Conservation (phyloP, 2,888 invertebrate genomes). For the Gnatocerus cornutus region DNA sequence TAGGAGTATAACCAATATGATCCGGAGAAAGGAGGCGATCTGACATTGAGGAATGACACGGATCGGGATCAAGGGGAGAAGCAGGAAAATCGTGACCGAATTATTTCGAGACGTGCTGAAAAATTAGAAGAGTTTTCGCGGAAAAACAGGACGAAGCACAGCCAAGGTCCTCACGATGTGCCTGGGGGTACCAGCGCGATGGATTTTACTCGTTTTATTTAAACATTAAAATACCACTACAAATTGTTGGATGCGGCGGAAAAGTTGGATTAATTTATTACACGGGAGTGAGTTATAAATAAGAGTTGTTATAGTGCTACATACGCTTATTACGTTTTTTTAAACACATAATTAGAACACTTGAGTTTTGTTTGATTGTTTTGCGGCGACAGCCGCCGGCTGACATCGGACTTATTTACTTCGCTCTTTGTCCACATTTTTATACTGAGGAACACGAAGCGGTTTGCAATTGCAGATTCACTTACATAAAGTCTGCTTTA, state of each 20-base stretch:
- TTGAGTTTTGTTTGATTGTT: conserved; percentile 36
- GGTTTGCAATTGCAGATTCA: too few species aligned
- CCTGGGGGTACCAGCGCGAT: conserved; percentile 54
- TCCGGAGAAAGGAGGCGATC: conserved; percentile 61
- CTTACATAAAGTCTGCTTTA: too few species aligned
- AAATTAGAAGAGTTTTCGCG: conserved; percentile 39
- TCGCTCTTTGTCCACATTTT: conserved; percentile 16
- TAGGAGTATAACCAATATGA: conserved; percentile 68
- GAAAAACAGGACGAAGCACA: conserved; percentile 28
- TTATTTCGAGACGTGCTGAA: conserved; percentile 59
- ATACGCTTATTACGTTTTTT: conserved; percentile 42
- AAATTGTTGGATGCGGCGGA: conserved; percentile 47
- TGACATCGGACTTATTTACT: conserved; percentile 33
- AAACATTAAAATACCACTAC: conserved; percentile 47
- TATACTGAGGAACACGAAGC: neutral
- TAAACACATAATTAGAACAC: conserved; percentile 41
- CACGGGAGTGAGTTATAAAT: conserved; percentile 42
- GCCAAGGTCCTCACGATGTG: conserved; percentile 65
- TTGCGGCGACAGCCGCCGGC: conserved; percentile 22
- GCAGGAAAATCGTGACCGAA: conserved; percentile 61
- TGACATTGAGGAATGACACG: conserved; percentile 61
- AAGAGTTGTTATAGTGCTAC: conserved; percentile 39
- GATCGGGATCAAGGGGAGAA: conserved; percentile 52
- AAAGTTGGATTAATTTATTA: conserved; percentile 46
- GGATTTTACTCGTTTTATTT: conserved; percentile 45